Evolutionary conservation across 2,113 vertebrate genomes (phyloP).

Genomic region (Eonycteris spelaea): DNA sequence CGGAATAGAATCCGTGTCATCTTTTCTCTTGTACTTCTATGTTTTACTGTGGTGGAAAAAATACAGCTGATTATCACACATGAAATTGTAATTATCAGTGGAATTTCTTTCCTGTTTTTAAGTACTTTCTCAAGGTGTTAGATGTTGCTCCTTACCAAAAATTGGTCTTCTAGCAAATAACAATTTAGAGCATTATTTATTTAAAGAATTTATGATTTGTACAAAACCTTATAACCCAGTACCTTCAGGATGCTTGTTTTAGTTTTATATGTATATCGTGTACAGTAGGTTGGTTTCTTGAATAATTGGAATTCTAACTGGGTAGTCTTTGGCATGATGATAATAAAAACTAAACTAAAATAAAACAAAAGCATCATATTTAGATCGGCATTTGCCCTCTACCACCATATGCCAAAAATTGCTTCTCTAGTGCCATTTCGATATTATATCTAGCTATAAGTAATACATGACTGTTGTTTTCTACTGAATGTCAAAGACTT

Average conservation of each 20-base stretch:
- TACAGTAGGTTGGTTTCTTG: constrained; percentile 59
- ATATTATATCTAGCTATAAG: constrained; percentile 66
- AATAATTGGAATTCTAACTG: constrained; percentile 68
- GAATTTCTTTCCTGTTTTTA: constrained; percentile 55
- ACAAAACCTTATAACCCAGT: constrained; percentile 43
- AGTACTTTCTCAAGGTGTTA: constrained; percentile 56
- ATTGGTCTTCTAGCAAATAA: constrained; percentile 43
- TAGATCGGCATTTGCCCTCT: constrained; percentile 59
- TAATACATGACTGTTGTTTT: constrained; percentile 64
- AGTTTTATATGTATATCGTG: constrained; percentile 66
- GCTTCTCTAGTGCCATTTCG: constrained; percentile 77
- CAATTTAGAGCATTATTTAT: constrained; percentile 79
- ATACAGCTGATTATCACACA: constrained; percentile 65
- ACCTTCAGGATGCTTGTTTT: constrained; percentile 71
- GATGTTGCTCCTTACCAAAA: constrained; percentile 71
- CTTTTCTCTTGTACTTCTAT: constrained; percentile 36
- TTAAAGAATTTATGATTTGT: constrained; percentile 77
- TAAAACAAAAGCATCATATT: constrained; percentile 58
- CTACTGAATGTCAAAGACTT: constrained; percentile 56
- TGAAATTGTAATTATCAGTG: constrained; percentile 26
- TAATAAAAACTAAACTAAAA: constrained; percentile 63
- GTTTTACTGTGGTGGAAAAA: constrained; percentile 71
- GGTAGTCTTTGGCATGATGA: constrained; percentile 65
- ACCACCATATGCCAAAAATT: constrained; percentile 73
- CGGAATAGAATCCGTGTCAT: neutral